phyloP scores from a whole-genome alignment of 2,113 vertebrate species.

The Chamaea fasciata region DNA sequence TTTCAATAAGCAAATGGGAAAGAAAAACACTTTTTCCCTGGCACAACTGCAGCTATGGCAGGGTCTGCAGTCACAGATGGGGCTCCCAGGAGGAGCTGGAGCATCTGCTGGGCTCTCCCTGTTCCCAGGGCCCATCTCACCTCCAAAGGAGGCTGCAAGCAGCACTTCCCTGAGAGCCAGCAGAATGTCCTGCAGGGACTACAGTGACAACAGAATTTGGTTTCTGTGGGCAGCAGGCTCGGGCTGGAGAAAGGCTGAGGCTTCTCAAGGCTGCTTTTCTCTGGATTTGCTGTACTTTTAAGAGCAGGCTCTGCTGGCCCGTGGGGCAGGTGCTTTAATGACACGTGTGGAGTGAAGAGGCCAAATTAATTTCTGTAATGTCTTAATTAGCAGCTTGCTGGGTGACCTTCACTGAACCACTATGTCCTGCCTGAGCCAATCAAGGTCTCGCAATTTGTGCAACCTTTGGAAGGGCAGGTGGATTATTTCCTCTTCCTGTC shows the following conservation, averaged over 20 bases:
- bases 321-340: neutral
- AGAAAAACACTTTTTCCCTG: neutral
- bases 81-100: neutral
- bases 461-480: neutral
- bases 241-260: neutral
- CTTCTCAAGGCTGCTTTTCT: neutral
- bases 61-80: neutral
- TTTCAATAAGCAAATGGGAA: neutral
- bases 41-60: neutral
- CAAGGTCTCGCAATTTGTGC: neutral
- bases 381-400: neutral
- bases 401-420: neutral
- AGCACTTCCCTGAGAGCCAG: neutral
- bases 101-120: neutral
- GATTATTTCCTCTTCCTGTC: slow-evolving; percentile 1
- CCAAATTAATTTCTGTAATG: neutral
- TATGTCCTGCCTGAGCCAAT: neutral
- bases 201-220: neutral
- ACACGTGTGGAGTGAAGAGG: neutral
- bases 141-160: neutral
- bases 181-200: neutral
- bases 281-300: neutral
- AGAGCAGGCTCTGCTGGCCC: neutral
- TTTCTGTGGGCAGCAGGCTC: neutral
- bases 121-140: rapidly evolving